Evolutionary conservation across 2,113 vertebrate genomes (phyloP).

Genomic region (Gambusia affinis): DNA sequence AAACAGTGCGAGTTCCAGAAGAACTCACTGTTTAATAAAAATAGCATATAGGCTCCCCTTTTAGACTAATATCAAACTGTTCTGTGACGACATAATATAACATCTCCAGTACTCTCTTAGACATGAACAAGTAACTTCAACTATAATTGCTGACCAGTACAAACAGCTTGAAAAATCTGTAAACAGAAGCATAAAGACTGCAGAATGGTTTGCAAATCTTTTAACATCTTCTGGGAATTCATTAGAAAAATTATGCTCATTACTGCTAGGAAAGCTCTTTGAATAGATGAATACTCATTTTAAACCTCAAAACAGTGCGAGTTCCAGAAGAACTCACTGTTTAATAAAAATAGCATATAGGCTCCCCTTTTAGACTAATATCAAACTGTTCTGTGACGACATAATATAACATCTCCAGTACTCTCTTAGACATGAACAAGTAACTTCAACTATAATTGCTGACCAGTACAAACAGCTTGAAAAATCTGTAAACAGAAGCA

Average conservation of each 20-base stretch:
- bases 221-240: not conserved
- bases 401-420: not conserved
- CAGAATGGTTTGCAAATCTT: not conserved
- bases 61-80: not conserved
- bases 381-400: not conserved
- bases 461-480: not conserved
- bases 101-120: not conserved
- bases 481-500: not conserved
- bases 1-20: no score
- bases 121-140: not conserved
- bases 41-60: not conserved
- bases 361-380: not conserved
- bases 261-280: slow-evolving; percentile 16
- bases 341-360: not conserved
- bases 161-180: not conserved
- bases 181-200: no score
- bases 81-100: not conserved
- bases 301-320: no score
- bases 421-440: not conserved
- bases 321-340: not conserved
- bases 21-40: not conserved
- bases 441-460: not conserved
- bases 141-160: not conserved
- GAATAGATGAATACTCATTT: not conserved
- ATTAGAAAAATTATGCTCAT: slow-evolving; percentile 34